A percentile compares a stretch with the other conserved stretches of the same genome.
Conservation (phyloP, 1,140 invertebrate genomes). For the Cyrtorhinus lividipennis region DNA sequence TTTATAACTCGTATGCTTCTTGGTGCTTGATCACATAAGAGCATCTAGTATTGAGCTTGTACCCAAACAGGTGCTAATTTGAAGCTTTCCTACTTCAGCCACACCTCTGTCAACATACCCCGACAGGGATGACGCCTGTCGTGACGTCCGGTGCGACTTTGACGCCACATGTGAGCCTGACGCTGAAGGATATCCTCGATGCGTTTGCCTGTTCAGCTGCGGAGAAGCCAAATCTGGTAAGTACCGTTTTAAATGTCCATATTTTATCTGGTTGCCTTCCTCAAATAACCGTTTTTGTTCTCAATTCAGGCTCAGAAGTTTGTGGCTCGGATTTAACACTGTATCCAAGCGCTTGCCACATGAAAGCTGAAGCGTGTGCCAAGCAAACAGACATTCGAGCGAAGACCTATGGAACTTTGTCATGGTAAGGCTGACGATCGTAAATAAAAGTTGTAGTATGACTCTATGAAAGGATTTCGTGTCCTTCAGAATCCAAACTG, state of each 20-base stretch:
- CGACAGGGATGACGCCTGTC: conserved; percentile 47
- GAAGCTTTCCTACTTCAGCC: too few relatives aligned
- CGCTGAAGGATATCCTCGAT: conserved; percentile 55
- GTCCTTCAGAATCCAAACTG: too few relatives aligned
- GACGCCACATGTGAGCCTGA: conserved; percentile 68
- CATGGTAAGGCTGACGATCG: conserved; percentile 52
- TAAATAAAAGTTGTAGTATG: background rate
- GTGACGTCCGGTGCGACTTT: conserved; percentile 66
- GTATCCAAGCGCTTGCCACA: conserved; percentile 68
- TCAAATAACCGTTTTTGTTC: background rate
- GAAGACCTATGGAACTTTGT: conserved; percentile 61
- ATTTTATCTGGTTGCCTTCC: background rate
- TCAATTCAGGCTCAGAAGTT: conserved; percentile 42
- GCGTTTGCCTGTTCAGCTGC: conserved; percentile 60
- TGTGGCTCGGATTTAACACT: conserved; percentile 70
- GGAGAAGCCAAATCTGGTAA: conserved; percentile 20
- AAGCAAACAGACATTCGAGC: conserved; percentile 64
- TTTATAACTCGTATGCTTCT: too few relatives aligned
- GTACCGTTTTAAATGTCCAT: background rate
- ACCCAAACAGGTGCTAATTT: too few relatives aligned
- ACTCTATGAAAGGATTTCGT: background rate
- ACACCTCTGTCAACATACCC: conserved; percentile 13
- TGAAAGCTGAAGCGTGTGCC: conserved; percentile 74
- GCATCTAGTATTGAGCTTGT: too few relatives aligned
- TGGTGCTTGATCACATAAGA: too few relatives aligned